Evolutionary conservation across 2,113 vertebrate genomes (phyloP).

Genomic region (Vombatus ursinus): DNA sequence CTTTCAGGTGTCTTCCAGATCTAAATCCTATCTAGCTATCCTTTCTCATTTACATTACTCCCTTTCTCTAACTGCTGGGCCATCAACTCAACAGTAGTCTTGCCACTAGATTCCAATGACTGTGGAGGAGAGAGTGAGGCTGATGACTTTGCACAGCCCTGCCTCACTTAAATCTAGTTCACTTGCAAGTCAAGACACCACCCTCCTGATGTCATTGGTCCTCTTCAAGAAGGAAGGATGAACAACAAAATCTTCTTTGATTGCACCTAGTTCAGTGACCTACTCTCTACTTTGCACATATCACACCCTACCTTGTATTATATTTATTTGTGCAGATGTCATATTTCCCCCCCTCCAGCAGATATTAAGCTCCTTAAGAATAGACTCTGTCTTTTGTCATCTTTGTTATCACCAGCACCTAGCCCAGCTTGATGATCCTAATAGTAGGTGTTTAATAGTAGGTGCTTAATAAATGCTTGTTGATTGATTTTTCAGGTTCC

Average conservation of each 20-base stretch:
- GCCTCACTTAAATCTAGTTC: neutral
- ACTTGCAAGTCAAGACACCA: neutral
- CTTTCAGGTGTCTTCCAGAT: neutral
- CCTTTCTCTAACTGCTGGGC: neutral
- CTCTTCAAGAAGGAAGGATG: neutral
- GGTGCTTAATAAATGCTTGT: neutral
- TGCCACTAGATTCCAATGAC: neutral
- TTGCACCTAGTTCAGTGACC: too few species aligned
- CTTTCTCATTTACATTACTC: neutral
- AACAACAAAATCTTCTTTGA: neutral
- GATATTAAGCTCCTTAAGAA: neutral
- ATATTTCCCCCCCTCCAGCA: neutral
- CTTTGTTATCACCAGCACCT: neutral
- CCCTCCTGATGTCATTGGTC: neutral
- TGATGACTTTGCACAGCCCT: neutral
- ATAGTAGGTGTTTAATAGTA: neutral
- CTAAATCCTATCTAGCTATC: neutral
- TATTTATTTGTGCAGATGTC: neutral
- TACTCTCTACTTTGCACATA: neutral
- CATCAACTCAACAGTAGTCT: neutral
- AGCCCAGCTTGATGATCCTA: too few species aligned
- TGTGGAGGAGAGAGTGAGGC: neutral
- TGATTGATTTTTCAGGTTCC: neutral
- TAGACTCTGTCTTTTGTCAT: neutral
- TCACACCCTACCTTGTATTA: neutral